Conservation (phyloP, 2,113 vertebrate species). For the Zootoca vivipara region DNA sequence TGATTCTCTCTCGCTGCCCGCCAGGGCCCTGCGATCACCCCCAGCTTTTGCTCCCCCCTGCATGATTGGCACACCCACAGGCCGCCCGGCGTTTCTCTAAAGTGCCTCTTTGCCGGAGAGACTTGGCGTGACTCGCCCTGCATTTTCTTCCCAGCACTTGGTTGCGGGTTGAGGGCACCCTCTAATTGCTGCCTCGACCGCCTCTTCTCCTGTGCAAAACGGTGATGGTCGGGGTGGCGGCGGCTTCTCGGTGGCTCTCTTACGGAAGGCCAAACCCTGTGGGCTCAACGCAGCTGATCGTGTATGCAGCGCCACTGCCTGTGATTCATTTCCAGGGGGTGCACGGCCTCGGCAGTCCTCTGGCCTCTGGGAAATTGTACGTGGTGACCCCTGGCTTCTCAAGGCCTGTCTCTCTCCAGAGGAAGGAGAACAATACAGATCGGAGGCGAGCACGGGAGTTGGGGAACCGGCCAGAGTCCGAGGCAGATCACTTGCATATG, state of each 20-base stretch:
- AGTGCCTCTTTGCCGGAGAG: not conserved
- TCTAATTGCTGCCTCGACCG: not conserved
- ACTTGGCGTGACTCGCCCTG: not conserved
- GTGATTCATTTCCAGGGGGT: fast-evolving
- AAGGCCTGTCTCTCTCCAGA: not conserved
- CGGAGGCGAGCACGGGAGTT: fast-evolving
- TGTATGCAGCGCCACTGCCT: too few relatives aligned
- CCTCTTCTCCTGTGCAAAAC: not conserved
- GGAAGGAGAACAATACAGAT: too few relatives aligned
- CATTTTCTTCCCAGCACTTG: not conserved
- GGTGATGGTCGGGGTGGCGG: not conserved
- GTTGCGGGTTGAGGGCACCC: not conserved
- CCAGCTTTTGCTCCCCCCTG: not conserved
- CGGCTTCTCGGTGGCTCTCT: fast-evolving
- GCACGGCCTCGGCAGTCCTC: too few relatives aligned
- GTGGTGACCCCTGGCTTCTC: not conserved
- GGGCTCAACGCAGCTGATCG: fast-evolving
- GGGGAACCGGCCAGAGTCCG: fast-evolving
- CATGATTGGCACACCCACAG: not conserved
- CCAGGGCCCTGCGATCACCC: not conserved
- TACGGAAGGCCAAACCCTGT: fast-evolving
- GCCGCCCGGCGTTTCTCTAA: not conserved
- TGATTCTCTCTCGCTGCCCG: not conserved
- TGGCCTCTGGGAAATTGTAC: not conserved
- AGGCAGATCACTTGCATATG: too few relatives aligned